phyloP scores from a whole-genome alignment of 2,113 vertebrate genomes.

The Greenwoodochromis staneri region DNA sequence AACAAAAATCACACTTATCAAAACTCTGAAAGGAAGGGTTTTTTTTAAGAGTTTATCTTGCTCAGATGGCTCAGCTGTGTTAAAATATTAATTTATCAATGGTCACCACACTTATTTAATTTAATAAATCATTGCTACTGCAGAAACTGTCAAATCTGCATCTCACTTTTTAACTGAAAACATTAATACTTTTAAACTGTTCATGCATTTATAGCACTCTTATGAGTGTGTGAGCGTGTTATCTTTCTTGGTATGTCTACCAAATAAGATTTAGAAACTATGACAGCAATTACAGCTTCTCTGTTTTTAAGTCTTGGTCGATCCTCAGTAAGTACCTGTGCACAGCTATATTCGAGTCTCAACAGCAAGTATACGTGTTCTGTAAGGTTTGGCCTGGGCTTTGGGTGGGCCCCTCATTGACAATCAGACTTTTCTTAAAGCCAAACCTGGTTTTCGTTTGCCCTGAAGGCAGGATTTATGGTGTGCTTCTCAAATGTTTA shows the following conservation, averaged over 20 bases:
- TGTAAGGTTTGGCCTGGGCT: background rate
- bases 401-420: background rate
- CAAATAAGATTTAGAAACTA: background rate
- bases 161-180: background rate
- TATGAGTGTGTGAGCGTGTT: background rate
- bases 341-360: background rate
- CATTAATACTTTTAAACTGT: background rate
- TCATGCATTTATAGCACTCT: background rate
- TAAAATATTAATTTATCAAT: background rate
- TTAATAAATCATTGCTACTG: background rate
- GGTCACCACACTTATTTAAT: fast-evolving
- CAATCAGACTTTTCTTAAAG: background rate
- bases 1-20: background rate
- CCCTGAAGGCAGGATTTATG: background rate
- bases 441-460: background rate
- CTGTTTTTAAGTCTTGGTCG: background rate
- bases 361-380: fast-evolving
- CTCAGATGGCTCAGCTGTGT: background rate
- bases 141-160: background rate
- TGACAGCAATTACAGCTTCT: background rate
- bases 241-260: background rate
- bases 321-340: background rate
- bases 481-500: background rate
- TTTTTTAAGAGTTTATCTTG: background rate
- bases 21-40: fast-evolving